Conservation (phyloP, 2,113 vertebrate species). For the Camelus dromedarius region DNA sequence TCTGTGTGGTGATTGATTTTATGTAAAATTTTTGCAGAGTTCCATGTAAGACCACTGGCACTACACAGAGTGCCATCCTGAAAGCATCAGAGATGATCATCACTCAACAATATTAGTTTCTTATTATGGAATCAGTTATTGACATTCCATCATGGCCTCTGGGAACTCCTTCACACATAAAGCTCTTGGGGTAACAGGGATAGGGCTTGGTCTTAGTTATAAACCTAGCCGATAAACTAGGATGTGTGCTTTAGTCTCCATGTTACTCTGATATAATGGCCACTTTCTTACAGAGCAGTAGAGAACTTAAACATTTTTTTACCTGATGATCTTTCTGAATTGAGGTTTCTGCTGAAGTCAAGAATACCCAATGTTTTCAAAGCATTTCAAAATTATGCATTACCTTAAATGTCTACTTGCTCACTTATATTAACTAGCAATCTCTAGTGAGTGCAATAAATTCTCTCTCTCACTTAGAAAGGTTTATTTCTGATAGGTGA, state of each 20-base stretch:
- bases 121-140: not conserved
- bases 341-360: not conserved
- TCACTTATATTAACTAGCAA: not conserved
- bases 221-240: not conserved
- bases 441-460: not conserved
- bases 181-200: not conserved
- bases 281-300: not conserved
- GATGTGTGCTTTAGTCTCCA: not conserved
- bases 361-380: not conserved
- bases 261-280: not conserved
- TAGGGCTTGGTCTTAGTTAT: not conserved
- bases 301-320: not conserved
- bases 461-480: not conserved
- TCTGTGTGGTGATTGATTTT: not conserved
- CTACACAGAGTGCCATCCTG: not conserved
- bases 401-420: not conserved
- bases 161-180: not conserved
- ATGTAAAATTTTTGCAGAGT: not conserved
- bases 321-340: not conserved
- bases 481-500: not conserved
- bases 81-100: not conserved
- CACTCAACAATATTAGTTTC: not conserved
- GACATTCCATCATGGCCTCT: not conserved
- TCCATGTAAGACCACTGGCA: not conserved
- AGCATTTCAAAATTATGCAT: not conserved